These are phyloP conservation scores for Silvanus unidentatus DNA, from an alignment of 2,888 invertebrate species.

Conservation along the genomic window DNA sequence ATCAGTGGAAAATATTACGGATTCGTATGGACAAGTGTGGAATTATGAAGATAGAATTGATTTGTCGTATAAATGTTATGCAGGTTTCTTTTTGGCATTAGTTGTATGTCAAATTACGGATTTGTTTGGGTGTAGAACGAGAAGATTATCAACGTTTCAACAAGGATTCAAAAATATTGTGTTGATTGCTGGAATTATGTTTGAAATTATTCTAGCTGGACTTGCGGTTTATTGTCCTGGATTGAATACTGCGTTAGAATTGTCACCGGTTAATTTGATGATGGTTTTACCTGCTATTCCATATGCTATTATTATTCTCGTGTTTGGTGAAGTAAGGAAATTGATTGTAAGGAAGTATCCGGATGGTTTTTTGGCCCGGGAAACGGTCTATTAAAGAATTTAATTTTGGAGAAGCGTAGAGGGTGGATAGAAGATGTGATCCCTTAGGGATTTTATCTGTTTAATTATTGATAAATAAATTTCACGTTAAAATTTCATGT, in stretches of 20 bases:
- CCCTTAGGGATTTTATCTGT: no score
- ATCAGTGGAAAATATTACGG: conserved; percentile 49
- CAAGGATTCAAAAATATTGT: conserved; percentile 69
- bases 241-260: conserved; percentile 59
- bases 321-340: conserved; percentile 68
- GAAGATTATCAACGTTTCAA: conserved; percentile 64
- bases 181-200: conserved; percentile 53
- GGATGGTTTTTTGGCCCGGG: conserved; percentile 65
- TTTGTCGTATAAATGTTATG: conserved; percentile 68
- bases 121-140: conserved; percentile 72
- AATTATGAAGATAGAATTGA: conserved; percentile 60
- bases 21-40: conserved; percentile 75
- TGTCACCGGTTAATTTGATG: conserved; percentile 58
- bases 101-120: conserved; percentile 75
- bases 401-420: no score
- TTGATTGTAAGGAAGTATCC: conserved; percentile 61
- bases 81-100: conserved; percentile 73
- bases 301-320: conserved; percentile 66
- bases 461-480: no score
- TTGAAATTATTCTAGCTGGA: conserved; percentile 56
- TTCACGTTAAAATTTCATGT: no score
- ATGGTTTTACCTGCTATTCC: conserved; percentile 69
- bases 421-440: no score
- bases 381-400: conserved; percentile 61
- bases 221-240: conserved; percentile 61